phyloP scores from a whole-genome alignment of 1,140 invertebrate species.

The Bombus superbus region DNA sequence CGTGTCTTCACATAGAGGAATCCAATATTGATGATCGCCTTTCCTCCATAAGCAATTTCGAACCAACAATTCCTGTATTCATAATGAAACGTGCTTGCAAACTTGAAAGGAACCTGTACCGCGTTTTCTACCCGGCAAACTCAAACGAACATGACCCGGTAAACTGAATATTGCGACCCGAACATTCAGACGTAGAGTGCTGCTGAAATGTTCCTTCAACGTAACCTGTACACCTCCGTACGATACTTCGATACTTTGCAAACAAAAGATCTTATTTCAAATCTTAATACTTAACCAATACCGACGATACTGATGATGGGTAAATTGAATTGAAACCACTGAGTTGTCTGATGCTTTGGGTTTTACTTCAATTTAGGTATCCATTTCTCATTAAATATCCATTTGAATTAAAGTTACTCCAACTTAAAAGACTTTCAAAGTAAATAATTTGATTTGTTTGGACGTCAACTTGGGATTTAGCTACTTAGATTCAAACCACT shows the following conservation, averaged over 20 bases:
- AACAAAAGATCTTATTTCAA: not conserved
- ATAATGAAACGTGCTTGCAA: conserved; percentile 51
- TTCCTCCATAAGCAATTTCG: conserved; percentile 53
- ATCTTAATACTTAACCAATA: not conserved
- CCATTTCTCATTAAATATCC: not conserved
- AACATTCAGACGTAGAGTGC: not conserved
- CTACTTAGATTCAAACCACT: not conserved
- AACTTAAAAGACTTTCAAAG: not conserved
- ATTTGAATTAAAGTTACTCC: not conserved
- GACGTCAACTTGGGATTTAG: not conserved
- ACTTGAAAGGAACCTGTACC: conserved; percentile 9
- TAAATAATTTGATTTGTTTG: not conserved
- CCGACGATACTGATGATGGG: too few species aligned
- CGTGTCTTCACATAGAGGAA: conserved; percentile 39
- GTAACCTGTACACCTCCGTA: not conserved
- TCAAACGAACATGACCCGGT: too few species aligned
- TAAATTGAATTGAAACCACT: not conserved
- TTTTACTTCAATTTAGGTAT: not conserved
- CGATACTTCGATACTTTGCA: not conserved
- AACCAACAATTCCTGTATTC: conserved; percentile 47
- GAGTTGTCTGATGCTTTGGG: too few species aligned
- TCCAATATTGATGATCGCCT: conserved; percentile 62
- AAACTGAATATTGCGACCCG: not conserved
- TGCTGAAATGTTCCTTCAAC: not conserved
- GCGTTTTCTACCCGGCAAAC: not conserved